Conservation (phyloP, 1,140 invertebrate genomes). For the Meloidogyne exigua region DNA sequence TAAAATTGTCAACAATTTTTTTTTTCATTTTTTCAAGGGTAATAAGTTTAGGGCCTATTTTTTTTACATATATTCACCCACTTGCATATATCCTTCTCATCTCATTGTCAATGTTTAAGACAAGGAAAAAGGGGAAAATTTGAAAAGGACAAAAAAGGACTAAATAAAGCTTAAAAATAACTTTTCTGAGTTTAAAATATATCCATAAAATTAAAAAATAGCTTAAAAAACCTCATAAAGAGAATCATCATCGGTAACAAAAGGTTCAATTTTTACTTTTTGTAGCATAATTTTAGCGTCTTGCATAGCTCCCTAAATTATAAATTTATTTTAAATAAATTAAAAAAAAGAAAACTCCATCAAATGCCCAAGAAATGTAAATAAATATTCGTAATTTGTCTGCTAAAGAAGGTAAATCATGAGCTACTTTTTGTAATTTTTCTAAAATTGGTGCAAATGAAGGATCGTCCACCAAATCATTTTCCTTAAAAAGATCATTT, state of each 20-base stretch:
- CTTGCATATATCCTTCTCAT: too few relatives aligned
- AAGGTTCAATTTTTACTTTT: constrained; percentile 3
- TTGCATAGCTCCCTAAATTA: constrained; percentile 16
- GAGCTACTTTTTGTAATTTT: constrained; percentile 11
- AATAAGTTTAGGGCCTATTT: too few relatives aligned
- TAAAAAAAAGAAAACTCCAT: constrained; percentile 11
- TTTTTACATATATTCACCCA: too few relatives aligned
- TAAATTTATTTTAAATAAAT: neutral
- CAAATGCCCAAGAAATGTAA: constrained; percentile 23
- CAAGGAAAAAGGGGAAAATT: too few relatives aligned
- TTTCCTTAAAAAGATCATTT: neutral
- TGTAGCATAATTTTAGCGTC: constrained; percentile 25
- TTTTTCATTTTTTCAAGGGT: too few relatives aligned
- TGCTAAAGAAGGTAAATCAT: constrained; percentile 7
- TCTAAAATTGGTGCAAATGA: constrained; percentile 12
- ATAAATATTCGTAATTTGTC: constrained; percentile 25
- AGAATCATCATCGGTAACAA: constrained; percentile 12
- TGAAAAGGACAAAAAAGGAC: too few relatives aligned
- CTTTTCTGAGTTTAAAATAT: too few relatives aligned
- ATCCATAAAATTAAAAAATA: too few relatives aligned
- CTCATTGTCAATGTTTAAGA: too few relatives aligned
- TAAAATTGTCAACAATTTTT: too few relatives aligned
- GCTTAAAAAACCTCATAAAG: constrained; percentile 15
- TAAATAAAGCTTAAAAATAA: too few relatives aligned
- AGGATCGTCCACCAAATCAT: constrained; percentile 21